Percentiles rank a stretch among this genome's conserved stretches.
Conservation (phyloP, 2,888 invertebrate genomes). For the Chaetogeoica ovagalla region DNA sequence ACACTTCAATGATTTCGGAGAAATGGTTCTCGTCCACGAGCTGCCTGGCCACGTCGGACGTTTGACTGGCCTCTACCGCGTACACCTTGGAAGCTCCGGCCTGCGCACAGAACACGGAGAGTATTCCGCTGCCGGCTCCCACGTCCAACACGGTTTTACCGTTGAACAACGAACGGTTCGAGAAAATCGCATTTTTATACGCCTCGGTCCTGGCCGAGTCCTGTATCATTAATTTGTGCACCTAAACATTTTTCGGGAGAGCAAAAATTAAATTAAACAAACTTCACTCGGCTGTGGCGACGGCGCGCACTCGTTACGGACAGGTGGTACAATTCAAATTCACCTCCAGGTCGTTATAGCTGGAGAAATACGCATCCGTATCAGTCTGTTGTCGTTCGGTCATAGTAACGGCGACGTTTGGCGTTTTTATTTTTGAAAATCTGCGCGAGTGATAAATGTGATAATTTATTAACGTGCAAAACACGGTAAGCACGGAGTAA, state of each 20-base stretch:
- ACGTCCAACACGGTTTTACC: slow-evolving; percentile 83
- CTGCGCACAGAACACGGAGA: slow-evolving; percentile 85
- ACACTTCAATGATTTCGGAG: slow-evolving; percentile 69
- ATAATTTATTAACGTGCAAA: not conserved
- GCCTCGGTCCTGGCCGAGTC: slow-evolving; percentile 76
- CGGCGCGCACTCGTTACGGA: not conserved
- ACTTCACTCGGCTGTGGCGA: not conserved
- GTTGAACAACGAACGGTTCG: slow-evolving; percentile 69
- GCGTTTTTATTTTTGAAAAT: slow-evolving; percentile 19
- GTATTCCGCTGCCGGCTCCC: slow-evolving; percentile 84
- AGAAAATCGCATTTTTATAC: slow-evolving; percentile 78
- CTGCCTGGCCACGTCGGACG: slow-evolving; percentile 69
- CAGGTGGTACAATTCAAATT: slow-evolving; percentile 53
- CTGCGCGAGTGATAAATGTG: slow-evolving; percentile 23
- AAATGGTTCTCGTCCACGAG: slow-evolving; percentile 73
- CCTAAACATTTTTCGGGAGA: slow-evolving; percentile 61
- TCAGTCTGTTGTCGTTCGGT: not conserved
- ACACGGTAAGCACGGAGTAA: too few relatives aligned
- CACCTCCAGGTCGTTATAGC: slow-evolving; percentile 78
- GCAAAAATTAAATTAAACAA: not conserved
- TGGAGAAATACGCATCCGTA: slow-evolving; percentile 62
- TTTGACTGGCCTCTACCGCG: slow-evolving; percentile 79
- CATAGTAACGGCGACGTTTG: not conserved
- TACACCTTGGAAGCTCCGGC: slow-evolving; percentile 88
- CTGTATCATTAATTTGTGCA: slow-evolving; percentile 78